Percentiles rank a stretch among this genome's conserved stretches.
phyloP scores from a whole-genome alignment of 2,113 vertebrate species.

The Entomyzon cyanotis region DNA sequence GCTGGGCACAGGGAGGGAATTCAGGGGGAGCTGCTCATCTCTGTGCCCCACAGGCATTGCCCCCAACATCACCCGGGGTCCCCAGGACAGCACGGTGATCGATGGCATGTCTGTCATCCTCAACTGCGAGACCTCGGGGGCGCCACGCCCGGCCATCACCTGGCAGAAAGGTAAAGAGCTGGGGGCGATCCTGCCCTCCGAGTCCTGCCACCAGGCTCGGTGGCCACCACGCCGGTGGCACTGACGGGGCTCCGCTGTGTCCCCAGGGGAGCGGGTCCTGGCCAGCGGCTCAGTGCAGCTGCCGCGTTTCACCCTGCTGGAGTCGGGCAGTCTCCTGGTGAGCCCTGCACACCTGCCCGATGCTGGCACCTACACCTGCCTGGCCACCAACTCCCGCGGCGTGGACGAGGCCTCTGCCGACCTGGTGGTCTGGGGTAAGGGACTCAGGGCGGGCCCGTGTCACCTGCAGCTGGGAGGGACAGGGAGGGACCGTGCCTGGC shows the following conservation, averaged over 20 bases:
- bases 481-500: background rate
- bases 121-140: constrained; percentile 94
- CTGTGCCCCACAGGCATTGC: constrained; percentile 83
- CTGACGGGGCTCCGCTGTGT: fast-evolving
- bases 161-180: constrained; percentile 91
- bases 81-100: constrained; percentile 95
- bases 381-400: constrained; percentile 94
- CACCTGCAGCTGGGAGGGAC: background rate
- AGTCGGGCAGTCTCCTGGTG: constrained; percentile 92
- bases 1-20: background rate
- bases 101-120: constrained; percentile 93
- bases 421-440: constrained; percentile 94
- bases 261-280: constrained; percentile 87
- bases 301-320: constrained; percentile 91
- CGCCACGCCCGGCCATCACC: constrained; percentile 92
- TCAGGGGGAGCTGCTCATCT: background rate
- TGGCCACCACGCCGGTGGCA: fast-evolving
- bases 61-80: constrained; percentile 95
- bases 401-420: constrained; percentile 91
- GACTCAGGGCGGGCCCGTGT: fast-evolving
- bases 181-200: background rate
- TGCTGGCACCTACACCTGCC: constrained; percentile 89
- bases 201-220: fast-evolving
- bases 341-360: constrained; percentile 90
- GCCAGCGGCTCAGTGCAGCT: constrained; percentile 95